Percentiles rank a stretch among this genome's conserved stretches.
Evolutionary conservation across 2,113 vertebrate species (phyloP).

Genomic region (Psephotus haematonotus): DNA sequence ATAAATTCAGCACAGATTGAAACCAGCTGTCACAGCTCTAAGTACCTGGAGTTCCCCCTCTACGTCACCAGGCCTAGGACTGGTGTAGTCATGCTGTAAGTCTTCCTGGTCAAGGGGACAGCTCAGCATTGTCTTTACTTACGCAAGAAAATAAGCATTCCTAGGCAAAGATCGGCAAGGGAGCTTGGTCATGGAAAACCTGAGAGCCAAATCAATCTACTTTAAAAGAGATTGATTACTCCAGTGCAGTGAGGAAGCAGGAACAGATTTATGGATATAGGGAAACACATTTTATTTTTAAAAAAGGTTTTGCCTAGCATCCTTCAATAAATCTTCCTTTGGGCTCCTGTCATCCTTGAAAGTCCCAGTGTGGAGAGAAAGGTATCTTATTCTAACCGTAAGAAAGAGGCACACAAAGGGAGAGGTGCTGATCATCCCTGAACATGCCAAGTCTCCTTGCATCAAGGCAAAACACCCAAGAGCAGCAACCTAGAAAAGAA

Average conservation of each 20-base stretch:
- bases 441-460: background rate
- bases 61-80: background rate
- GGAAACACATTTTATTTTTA: background rate
- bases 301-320: background rate
- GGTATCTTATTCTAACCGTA: accelerated
- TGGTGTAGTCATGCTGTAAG: accelerated
- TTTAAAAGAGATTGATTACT: conserved; percentile 10
- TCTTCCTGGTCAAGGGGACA: background rate
- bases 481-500: background rate
- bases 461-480: background rate
- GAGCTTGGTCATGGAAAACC: conserved; percentile 6
- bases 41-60: background rate
- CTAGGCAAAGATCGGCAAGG: background rate
- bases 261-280: background rate
- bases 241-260: background rate
- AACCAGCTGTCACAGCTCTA: background rate
- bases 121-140: conserved; percentile 29
- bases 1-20: background rate
- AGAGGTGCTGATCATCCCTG: background rate
- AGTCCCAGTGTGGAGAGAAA: background rate
- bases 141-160: background rate
- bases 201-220: conserved; percentile 17
- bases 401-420: background rate
- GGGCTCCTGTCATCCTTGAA: background rate
- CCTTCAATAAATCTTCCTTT: background rate